Conservation (phyloP, 2,797 vertebrate genomes). For the Alauda arvensis region DNA sequence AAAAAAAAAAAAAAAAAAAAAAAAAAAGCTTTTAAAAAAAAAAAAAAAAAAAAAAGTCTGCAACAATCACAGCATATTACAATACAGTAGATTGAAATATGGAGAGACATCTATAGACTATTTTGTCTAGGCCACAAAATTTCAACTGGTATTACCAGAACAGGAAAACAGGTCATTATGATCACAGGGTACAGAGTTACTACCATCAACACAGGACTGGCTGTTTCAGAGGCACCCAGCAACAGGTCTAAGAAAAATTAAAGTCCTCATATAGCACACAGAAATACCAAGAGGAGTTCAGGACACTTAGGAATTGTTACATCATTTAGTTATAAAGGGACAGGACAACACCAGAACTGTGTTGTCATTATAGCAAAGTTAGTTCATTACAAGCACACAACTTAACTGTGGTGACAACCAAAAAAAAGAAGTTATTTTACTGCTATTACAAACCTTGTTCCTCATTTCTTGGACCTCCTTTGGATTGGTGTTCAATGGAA, state of each 20-base stretch:
- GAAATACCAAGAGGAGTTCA: neutral
- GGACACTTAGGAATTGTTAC: neutral
- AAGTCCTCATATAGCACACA: neutral
- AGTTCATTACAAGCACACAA: neutral
- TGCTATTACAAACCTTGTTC: slow-evolving; percentile 86
- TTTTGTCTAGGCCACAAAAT: neutral
- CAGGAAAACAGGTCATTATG: neutral
- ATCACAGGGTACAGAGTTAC: neutral
- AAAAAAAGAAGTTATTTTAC: neutral
- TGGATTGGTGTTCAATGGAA: slow-evolving; percentile 97
- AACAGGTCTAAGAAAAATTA: neutral
- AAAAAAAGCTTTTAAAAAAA: too few relatives aligned
- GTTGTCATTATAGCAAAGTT: neutral
- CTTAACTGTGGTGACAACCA: neutral
- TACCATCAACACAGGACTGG: neutral
- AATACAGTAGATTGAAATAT: neutral
- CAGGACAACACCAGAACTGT: neutral
- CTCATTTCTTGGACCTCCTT: slow-evolving; percentile 98
- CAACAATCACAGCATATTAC: neutral
- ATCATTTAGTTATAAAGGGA: neutral
- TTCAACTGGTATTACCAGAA: neutral
- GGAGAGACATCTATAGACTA: neutral
- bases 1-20: accelerated
- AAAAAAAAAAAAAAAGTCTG: neutral
- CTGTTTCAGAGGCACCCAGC: neutral